Evolutionary conservation across 2,888 invertebrate genomes (phyloP).

Genomic region (Dryomyza anilis): DNA sequence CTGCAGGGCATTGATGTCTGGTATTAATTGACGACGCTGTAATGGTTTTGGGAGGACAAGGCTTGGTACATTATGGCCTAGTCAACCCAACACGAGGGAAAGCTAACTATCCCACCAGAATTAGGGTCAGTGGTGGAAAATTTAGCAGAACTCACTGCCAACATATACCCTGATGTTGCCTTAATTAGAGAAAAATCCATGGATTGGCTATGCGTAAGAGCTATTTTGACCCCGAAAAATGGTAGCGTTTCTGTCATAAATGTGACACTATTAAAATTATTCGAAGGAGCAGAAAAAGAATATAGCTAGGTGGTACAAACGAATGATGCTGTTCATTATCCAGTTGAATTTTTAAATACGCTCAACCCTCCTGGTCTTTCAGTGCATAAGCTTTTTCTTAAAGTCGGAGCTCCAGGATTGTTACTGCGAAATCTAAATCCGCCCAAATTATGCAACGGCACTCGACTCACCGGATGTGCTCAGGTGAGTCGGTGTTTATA

Average conservation of each 20-base stretch:
- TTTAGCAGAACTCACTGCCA: too few relatives aligned
- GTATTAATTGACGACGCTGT: constrained; percentile 13
- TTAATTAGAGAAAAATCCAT: too few relatives aligned
- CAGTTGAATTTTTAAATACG: background rate
- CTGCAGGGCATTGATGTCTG: too few relatives aligned
- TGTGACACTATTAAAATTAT: too few relatives aligned
- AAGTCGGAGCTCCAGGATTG: background rate
- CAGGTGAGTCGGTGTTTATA: background rate
- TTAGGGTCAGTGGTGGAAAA: too few relatives aligned
- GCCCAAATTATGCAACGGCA: background rate
- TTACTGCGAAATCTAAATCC: background rate
- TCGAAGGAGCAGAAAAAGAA: too few relatives aligned
- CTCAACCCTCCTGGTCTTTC: background rate
- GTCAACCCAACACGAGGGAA: too few relatives aligned
- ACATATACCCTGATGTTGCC: too few relatives aligned
- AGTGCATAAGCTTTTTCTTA: background rate
- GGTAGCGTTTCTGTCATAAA: too few relatives aligned
- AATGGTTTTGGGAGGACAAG: background rate
- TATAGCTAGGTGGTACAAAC: background rate
- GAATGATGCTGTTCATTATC: background rate
- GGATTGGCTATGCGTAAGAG: too few relatives aligned
- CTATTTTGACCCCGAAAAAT: too few relatives aligned
- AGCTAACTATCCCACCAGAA: too few relatives aligned
- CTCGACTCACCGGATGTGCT: background rate
- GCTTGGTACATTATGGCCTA: background rate